These are phyloP conservation scores for Graptemys geographica DNA, from an alignment of 2,797 vertebrate species.

Conservation along the genomic window DNA sequence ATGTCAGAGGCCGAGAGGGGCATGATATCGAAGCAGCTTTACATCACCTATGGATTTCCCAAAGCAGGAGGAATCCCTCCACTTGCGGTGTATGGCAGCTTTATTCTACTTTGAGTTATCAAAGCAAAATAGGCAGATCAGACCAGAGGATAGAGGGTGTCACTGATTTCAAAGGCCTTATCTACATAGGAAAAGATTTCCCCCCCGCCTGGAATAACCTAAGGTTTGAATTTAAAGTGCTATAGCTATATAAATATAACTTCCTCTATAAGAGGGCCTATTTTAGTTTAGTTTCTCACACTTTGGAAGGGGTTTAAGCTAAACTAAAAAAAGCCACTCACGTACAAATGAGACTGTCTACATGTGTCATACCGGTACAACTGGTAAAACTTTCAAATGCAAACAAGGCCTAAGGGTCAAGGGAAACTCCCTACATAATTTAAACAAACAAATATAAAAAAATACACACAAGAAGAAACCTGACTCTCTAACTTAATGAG, in stretches of 20 bases:
- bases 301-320: not conserved
- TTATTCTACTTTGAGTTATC: not conserved
- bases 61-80: not conserved
- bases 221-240: not conserved
- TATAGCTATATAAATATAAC: not conserved
- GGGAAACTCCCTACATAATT: not conserved
- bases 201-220: not conserved
- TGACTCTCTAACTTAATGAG: not conserved
- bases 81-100: not conserved
- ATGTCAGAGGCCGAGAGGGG: not conserved
- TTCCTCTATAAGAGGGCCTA: not conserved
- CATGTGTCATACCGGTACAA: not conserved
- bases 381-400: not conserved
- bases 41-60: rapidly evolving
- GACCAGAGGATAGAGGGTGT: rapidly evolving
- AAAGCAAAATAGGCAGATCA: not conserved
- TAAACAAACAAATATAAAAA: not conserved
- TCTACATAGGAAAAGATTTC: not conserved
- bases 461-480: not conserved
- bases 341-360: not conserved
- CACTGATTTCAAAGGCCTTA: not conserved
- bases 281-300: not conserved
- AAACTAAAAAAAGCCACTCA: not conserved
- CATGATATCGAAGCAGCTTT: not conserved
- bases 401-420: not conserved